Evolutionary conservation across 2,797 vertebrate species (phyloP), one percentile per base, ranked within the genome.

Genomic region (Gorsachius magnificus): DNA sequence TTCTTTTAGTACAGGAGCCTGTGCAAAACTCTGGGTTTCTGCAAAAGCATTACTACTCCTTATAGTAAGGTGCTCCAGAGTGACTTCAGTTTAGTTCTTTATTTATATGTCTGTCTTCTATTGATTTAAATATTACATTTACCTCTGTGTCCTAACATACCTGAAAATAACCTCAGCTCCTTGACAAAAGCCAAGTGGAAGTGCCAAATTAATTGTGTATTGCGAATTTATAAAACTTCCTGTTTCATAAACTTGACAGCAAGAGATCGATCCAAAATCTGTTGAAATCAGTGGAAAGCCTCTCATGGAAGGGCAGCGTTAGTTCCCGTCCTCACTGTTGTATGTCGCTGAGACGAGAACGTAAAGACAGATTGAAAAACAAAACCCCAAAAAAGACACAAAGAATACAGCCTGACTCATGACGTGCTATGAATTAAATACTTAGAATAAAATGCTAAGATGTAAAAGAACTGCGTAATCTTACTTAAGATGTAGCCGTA

Each of bases 401-500:
- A 69, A 56, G 46, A 88, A 83, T 86, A 25, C 46, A 91, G 91
- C 57, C 60, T 91, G 81, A 93, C 48, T 95, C 71, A 87, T 60
- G 57, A 61, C 84, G 77, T 72, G 53, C 56, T 36, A 17, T 63
- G 75, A 93, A 93, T 95, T 71, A 93, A 90, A 71, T 51, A 28
- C 85, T 74, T 69, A 16, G 46, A 91, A 79, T 92, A 58, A 95
- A 84, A 89, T 50, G 56, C 18, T 57, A 77, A 69, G n/a, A 90
- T 89, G 79, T 63, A 17, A 65, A 74, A 87, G 66, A 75, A 83
- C 35, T 75, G 80, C 0, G 3, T 96, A 92, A 68, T 96, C 86
- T 85, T 60, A 36, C 50, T 88, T 63, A 24, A 58, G 61, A 76
- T 81, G 71, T n/a, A 22, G 92, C 94, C 89, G 92, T 91, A 94